A percentile compares a stretch with the other conserved stretches of the same genome.
phyloP scores from a whole-genome alignment of 2,113 vertebrate genomes.

The Megaleporinus macrocephalus region DNA sequence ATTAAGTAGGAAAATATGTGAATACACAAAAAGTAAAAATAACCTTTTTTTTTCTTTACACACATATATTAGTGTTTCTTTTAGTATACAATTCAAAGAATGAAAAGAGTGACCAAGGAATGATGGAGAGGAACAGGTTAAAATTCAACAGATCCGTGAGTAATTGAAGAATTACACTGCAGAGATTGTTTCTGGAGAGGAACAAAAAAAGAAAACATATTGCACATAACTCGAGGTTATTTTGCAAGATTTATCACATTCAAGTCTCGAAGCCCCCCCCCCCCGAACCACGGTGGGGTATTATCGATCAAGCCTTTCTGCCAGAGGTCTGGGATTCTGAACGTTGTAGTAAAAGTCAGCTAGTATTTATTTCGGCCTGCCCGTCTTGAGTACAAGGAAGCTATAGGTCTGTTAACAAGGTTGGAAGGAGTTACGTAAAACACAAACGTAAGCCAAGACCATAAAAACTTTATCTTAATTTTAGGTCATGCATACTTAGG shows the following conservation, averaged over 20 bases:
- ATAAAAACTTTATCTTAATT: conserved; percentile 84
- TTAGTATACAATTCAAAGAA: conserved; percentile 97
- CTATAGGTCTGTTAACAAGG: background rate
- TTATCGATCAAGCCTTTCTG: conserved; percentile 89
- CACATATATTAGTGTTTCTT: conserved; percentile 92
- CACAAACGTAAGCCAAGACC: conserved; percentile 92
- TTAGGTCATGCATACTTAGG: conserved; percentile 96
- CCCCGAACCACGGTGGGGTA: conserved; percentile 94
- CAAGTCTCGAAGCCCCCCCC: conserved; percentile 99
- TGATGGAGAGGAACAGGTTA: conserved; percentile 18
- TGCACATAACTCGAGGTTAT: conserved; percentile 99
- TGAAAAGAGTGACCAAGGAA: conserved; percentile 78
- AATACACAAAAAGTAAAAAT: conserved; percentile 99
- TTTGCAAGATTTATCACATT: conserved; percentile 99
- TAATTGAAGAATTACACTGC: conserved; percentile 80
- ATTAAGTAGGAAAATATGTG: conserved; percentile 99
- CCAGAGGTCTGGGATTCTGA: conserved; percentile 12
- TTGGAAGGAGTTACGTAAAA: conserved; percentile 57
- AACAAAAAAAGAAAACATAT: conserved; percentile 84
- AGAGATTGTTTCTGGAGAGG: conserved; percentile 91
- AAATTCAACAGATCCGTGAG: conserved; percentile 14
- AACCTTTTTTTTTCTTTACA: conserved; percentile 88
- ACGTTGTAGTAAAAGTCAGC: conserved; percentile 11
- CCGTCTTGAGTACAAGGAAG: conserved; percentile 24
- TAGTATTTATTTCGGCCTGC: conserved; percentile 1